Evolutionary conservation across 2,888 invertebrate genomes (phyloP).

Genomic region (Campoplex capitator): DNA sequence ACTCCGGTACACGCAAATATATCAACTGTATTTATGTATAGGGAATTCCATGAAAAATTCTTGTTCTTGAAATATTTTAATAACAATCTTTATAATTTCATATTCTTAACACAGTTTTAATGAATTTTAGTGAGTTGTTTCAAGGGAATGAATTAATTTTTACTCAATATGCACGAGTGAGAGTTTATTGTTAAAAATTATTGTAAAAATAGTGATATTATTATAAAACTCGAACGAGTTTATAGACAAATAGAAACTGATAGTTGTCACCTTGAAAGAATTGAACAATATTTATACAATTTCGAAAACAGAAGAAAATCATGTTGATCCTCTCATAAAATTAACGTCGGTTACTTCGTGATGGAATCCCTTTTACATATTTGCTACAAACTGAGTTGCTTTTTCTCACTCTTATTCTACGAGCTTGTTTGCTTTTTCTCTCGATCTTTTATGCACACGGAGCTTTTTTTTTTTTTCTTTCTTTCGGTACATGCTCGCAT

Average conservation of each 20-base stretch:
- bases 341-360: neutral
- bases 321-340: neutral
- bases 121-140: neutral
- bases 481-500: conserved; percentile 15
- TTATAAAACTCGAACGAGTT: neutral
- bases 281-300: neutral
- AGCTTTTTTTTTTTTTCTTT: neutral
- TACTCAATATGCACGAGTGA: neutral
- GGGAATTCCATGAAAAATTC: conserved; percentile 14
- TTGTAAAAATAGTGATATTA: neutral
- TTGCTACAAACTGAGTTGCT: conserved; percentile 13
- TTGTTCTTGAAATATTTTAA: neutral
- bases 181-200: neutral
- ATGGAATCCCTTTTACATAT: conserved; percentile 12
- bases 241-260: neutral
- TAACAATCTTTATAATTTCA: no score
- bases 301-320: neutral
- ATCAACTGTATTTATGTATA: conserved; percentile 38
- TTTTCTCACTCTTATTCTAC: conserved; percentile 34
- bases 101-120: neutral
- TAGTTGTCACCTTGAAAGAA: neutral
- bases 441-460: conserved; percentile 36
- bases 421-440: conserved; percentile 35
- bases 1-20: conserved; percentile 50
- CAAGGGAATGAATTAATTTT: neutral